Evolutionary conservation across 2,113 vertebrate genomes (phyloP).

Genomic region (Arenaria interpres): DNA sequence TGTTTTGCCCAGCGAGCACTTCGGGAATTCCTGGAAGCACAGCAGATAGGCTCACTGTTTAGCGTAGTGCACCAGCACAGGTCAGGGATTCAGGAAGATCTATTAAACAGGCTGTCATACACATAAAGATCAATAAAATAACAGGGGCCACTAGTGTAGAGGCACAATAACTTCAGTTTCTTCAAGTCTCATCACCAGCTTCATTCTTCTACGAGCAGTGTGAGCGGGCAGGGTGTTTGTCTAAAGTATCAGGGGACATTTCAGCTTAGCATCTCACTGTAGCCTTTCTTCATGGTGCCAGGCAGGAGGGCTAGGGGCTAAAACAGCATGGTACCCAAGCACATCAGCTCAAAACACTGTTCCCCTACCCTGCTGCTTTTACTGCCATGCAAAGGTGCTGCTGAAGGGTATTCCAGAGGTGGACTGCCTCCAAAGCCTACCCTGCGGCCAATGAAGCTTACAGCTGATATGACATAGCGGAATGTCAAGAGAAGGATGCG

Average conservation of each 20-base stretch:
- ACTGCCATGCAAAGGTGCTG: background rate
- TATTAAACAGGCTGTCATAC: background rate
- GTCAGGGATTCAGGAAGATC: background rate
- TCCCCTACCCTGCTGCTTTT: background rate
- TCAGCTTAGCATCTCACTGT: background rate
- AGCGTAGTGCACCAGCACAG: background rate
- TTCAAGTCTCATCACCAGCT: background rate
- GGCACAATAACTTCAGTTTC: background rate
- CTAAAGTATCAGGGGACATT: background rate
- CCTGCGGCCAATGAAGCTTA: accelerated
- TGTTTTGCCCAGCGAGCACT: background rate
- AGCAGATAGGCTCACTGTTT: background rate
- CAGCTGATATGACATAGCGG: accelerated
- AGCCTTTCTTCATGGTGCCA: background rate
- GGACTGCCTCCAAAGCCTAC: background rate
- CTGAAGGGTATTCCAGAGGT: background rate
- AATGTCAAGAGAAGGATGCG: background rate
- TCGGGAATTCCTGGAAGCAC: background rate
- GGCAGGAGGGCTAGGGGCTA: background rate
- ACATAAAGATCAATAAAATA: background rate
- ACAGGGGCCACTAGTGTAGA: accelerated
- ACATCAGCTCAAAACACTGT: background rate
- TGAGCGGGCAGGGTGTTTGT: background rate
- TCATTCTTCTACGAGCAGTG: background rate
- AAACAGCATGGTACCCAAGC: background rate